Base-by-base conservation (phyloP, 2,797 vertebrate species). In the Acrocephalus scirpaceus region DNA sequence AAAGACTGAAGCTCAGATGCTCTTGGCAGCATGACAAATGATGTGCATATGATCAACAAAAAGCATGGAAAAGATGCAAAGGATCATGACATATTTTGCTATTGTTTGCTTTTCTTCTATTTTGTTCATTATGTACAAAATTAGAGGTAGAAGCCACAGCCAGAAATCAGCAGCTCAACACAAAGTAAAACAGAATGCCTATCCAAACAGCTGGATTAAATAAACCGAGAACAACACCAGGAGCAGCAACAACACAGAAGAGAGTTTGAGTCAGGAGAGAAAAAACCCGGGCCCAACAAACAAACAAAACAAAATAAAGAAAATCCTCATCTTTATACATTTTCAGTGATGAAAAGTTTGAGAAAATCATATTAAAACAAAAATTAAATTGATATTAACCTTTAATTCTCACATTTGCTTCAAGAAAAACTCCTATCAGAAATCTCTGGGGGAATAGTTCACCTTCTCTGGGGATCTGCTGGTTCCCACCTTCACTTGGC, bases 41-140 rank as follows among this genome's bases (percentile, higher is more conserved):
- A 72, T 48, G 45, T 58, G 57, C 45, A 50, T 88, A 94, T 92
- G 73, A 96, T 80, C 92, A 92, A 48, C 61, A 64, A 90, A 95
- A 91, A 84, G 19, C 70, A 80, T 10, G 16, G 71, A 70, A 95
- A 82, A 87, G 29, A 88, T 88, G 42, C 67, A 92, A 94, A 96
- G 77, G 44, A 96, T 93, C 95, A 95, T 75, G 79, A 62, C 72
- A 80, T 62, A 77, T 94, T 96, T 91, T 93, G 54, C n/a, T 86
- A 34, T 34, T 80, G 72, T 95, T 95, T 84, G 51, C 48, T 86
- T 92, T 93, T 57, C 87, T 90, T 81, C 88, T 70, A 42, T 91
- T 95, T 90, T 93, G 82, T 81, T 95, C 93, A 96, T 96, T 93
- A 87, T 70, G 45, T 61, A 78, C 72, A 93, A 91, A 95, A 97